These are phyloP conservation scores for Brienomyrus brachyistius DNA, from an alignment of 2,113 vertebrate genomes.

Conservation along the genomic window DNA sequence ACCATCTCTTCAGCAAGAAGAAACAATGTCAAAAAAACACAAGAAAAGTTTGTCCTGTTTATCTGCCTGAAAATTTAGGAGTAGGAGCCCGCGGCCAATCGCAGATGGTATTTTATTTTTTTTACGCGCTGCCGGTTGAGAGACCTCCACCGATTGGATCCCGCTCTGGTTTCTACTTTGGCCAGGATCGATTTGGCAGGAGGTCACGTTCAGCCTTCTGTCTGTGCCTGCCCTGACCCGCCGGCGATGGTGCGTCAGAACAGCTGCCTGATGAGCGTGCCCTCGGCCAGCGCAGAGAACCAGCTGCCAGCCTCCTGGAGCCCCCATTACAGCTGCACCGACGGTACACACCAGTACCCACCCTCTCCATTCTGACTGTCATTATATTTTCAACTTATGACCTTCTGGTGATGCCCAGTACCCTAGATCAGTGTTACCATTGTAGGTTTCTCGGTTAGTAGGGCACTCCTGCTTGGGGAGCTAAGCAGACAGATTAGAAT, in stretches of 20 bases:
- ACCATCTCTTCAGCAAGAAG: not conserved
- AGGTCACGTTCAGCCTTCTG: not conserved
- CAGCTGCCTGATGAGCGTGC: slow-evolving; percentile 56
- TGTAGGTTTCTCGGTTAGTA: not conserved
- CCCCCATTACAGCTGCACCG: slow-evolving; percentile 46
- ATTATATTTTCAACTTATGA: not conserved
- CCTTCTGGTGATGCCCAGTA: not conserved
- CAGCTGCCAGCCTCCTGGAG: slow-evolving; percentile 54
- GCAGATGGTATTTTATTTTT: not conserved
- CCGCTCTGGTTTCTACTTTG: not conserved
- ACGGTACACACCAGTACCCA: slow-evolving; percentile 46
- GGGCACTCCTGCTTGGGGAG: not conserved
- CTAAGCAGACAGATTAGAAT: not conserved
- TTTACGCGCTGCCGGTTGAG: not conserved
- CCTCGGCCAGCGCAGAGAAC: slow-evolving; percentile 48
- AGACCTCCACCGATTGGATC: not conserved
- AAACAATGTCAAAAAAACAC: not conserved
- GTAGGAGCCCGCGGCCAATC: not conserved
- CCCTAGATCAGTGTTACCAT: not conserved
- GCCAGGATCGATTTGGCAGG: not conserved
- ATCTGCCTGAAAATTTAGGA: not conserved
- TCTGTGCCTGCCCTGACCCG: slow-evolving; percentile 25
- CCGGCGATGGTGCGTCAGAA: slow-evolving; percentile 59
- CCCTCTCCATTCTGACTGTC: not conserved
- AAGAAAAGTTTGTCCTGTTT: not conserved